Evolutionary conservation across 2,888 invertebrate species (phyloP).

Genomic region (Ernsta delagoae): DNA sequence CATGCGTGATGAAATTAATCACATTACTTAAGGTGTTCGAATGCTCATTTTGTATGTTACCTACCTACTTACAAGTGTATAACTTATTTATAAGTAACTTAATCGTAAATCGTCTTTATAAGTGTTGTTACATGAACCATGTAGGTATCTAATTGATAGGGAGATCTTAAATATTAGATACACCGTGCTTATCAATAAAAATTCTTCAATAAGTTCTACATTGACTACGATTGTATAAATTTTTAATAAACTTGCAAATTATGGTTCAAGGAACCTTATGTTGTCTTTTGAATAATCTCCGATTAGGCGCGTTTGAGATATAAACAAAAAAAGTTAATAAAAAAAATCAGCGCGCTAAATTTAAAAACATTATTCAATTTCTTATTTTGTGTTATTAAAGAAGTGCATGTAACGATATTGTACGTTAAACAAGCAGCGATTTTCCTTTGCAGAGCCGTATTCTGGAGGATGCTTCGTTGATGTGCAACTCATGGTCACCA

Average conservation of each 20-base stretch:
- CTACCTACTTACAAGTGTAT: neutral
- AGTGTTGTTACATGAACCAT: neutral
- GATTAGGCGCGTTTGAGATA: no score
- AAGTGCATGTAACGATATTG: constrained; percentile 15
- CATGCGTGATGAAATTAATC: constrained; percentile 9
- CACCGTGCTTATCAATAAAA: no score
- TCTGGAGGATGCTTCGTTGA: constrained; percentile 94
- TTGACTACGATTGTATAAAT: no score
- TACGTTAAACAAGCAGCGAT: constrained; percentile 53
- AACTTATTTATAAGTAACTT: neutral
- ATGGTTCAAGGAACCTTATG: no score
- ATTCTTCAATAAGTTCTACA: no score
- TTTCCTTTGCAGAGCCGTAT: constrained; percentile 92
- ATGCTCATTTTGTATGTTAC: neutral
- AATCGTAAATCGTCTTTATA: neutral
- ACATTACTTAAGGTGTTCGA: neutral
- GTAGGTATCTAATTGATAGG: no score
- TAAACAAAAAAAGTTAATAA: no score
- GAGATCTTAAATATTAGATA: no score
- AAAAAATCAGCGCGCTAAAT: no score
- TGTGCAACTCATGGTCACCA: constrained; percentile 97
- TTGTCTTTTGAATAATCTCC: no score
- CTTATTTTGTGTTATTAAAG: neutral
- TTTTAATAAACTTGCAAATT: no score
- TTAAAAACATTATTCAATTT: no score